phyloP scores from a whole-genome alignment of 2,113 vertebrate genomes.

The Chaetodon trifascialis region DNA sequence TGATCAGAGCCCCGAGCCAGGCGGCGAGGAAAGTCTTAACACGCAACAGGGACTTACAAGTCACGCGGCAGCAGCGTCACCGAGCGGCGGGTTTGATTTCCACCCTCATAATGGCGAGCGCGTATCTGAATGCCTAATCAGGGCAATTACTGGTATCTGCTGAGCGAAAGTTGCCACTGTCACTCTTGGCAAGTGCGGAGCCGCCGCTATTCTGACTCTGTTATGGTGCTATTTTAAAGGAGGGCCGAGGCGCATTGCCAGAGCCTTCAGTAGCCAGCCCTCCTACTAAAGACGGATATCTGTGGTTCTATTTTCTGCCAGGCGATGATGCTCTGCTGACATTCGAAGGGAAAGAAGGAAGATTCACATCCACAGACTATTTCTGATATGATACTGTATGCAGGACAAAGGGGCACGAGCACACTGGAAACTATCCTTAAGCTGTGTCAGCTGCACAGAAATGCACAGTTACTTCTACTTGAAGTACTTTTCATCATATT shows the following conservation, averaged over 20 bases:
- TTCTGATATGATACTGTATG: background rate
- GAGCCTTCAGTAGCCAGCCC: slow-evolving; percentile 10
- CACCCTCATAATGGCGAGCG: background rate
- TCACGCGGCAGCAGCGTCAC: background rate
- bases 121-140: slow-evolving; percentile 33
- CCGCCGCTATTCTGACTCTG: slow-evolving; percentile 40
- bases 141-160: slow-evolving; percentile 26
- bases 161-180: slow-evolving; percentile 27
- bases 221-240: slow-evolving; percentile 43
- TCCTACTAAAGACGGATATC: slow-evolving; percentile 14
- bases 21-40: background rate
- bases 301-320: slow-evolving; percentile 32
- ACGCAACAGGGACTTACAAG: slow-evolving; percentile 14
- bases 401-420: background rate
- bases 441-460: background rate
- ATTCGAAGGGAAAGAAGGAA: background rate
- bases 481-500: too few species aligned
- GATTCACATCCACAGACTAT: background rate
- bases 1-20: slow-evolving; percentile 21
- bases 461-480: too few species aligned
- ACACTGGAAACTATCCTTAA: background rate
- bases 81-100: slow-evolving; percentile 25
- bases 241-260: slow-evolving; percentile 28
- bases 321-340: slow-evolving; percentile 31
- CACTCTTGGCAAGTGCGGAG: slow-evolving; percentile 35